Conservation (phyloP, 2,888 invertebrate species). For the Schrankia costaestrigalis region DNA sequence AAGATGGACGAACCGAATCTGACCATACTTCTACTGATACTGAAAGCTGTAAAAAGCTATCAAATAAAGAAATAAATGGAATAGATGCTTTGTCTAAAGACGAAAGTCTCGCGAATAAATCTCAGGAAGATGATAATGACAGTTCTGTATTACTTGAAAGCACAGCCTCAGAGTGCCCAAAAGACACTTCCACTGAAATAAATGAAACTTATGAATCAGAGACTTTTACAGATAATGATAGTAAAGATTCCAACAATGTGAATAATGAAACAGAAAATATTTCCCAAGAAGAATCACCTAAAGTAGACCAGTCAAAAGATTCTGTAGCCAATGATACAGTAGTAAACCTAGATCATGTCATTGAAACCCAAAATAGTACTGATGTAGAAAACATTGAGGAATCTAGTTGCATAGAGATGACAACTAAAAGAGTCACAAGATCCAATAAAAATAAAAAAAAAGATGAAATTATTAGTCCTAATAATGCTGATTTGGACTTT, state of each 20-base stretch:
- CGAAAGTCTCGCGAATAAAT: conserved; percentile 10
- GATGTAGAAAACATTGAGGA: neutral
- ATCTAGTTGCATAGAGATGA: too few species aligned
- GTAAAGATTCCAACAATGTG: too few species aligned
- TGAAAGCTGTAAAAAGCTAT: conserved; percentile 14
- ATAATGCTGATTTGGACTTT: too few species aligned
- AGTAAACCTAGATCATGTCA: too few species aligned
- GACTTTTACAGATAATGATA: conserved; percentile 7
- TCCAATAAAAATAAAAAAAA: too few species aligned
- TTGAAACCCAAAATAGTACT: too few species aligned
- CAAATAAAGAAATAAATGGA: conserved; percentile 3
- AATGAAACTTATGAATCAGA: conserved; percentile 18
- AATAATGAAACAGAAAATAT: neutral
- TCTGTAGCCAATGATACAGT: too few species aligned
- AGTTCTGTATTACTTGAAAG: neutral
- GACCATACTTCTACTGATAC: conserved; percentile 16
- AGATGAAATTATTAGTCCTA: too few species aligned
- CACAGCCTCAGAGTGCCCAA: neutral
- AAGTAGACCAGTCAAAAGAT: too few species aligned
- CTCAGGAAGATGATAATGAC: conserved; percentile 1
- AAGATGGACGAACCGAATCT: conserved; percentile 6
- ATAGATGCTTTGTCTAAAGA: conserved; percentile 5
- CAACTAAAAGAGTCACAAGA: too few species aligned
- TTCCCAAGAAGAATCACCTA: too few species aligned
- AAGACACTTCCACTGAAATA: conserved; percentile 6